Evolutionary conservation across 2,888 invertebrate genomes (phyloP).

Genomic region (Cetonia aurata): DNA sequence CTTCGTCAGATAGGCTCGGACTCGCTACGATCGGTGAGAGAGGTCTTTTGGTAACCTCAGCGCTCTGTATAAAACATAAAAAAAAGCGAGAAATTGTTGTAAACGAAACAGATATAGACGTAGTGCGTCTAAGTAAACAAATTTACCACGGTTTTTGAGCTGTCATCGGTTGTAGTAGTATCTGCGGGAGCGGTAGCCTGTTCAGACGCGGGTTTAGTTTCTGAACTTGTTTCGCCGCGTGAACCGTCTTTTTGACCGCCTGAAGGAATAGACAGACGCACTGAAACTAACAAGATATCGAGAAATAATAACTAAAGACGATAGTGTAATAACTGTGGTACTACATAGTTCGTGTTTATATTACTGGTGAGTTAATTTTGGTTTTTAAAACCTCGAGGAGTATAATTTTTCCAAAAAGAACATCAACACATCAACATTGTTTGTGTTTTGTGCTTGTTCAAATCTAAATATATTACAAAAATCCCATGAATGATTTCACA

Average conservation of each 20-base stretch:
- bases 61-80: slow-evolving; percentile 12
- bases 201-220: slow-evolving; percentile 38
- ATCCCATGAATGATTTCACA: no score
- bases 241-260: slow-evolving; percentile 15
- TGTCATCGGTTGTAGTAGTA: slow-evolving; percentile 48
- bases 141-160: slow-evolving; percentile 49
- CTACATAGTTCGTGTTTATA: no score
- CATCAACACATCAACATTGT: no score
- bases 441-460: no score
- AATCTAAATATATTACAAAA: no score
- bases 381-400: no score
- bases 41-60: slow-evolving; percentile 34
- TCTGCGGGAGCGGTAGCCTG: slow-evolving; percentile 28
- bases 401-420: no score
- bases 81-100: neutral
- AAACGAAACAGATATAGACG: slow-evolving; percentile 9
- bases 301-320: no score
- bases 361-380: no score
- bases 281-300: no score
- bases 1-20: slow-evolving; percentile 30
- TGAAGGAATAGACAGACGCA: no score
- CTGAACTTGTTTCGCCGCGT: slow-evolving; percentile 30
- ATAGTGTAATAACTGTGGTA: no score
- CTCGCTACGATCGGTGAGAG: slow-evolving; percentile 42
- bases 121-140: slow-evolving; percentile 39